Evolutionary conservation across 2,113 vertebrate genomes (phyloP).

Genomic region (Pycnonotus jocosus): DNA sequence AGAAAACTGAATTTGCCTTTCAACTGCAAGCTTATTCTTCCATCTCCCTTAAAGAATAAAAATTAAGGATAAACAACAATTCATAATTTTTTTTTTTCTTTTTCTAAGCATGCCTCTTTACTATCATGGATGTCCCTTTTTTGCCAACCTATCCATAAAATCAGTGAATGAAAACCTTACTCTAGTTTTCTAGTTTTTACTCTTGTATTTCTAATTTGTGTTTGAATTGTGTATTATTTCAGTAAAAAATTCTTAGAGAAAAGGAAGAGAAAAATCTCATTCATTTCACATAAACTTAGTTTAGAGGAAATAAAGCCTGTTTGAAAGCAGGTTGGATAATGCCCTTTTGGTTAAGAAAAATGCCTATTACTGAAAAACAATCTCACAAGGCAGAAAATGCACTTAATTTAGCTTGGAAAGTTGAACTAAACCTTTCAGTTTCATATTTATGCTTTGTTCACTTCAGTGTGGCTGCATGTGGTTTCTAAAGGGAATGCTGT

Average conservation of each 20-base stretch:
- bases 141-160: not conserved
- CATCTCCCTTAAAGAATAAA: not conserved
- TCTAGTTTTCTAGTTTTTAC: not conserved
- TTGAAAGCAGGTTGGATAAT: not conserved
- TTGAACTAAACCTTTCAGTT: conserved; percentile 1
- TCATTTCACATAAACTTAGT: not conserved
- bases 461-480: not conserved
- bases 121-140: not conserved
- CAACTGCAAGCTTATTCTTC: not conserved
- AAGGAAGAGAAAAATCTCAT: not conserved
- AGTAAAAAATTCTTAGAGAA: not conserved
- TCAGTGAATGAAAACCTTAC: not conserved
- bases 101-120: not conserved
- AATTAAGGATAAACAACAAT: not conserved
- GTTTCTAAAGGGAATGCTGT: not conserved
- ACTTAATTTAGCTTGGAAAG: not conserved
- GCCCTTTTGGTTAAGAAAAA: not conserved
- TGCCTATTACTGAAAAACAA: not conserved
- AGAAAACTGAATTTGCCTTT: not conserved
- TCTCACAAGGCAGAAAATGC: not conserved
- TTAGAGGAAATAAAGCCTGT: not conserved
- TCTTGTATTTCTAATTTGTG: not conserved
- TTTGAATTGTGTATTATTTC: not conserved
- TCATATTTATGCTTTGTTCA: not conserved
- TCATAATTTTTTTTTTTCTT: not conserved